These are phyloP conservation scores for Alligator mississippiensis DNA, from an alignment of 2,113 vertebrate genomes.

Conservation along the genomic window DNA sequence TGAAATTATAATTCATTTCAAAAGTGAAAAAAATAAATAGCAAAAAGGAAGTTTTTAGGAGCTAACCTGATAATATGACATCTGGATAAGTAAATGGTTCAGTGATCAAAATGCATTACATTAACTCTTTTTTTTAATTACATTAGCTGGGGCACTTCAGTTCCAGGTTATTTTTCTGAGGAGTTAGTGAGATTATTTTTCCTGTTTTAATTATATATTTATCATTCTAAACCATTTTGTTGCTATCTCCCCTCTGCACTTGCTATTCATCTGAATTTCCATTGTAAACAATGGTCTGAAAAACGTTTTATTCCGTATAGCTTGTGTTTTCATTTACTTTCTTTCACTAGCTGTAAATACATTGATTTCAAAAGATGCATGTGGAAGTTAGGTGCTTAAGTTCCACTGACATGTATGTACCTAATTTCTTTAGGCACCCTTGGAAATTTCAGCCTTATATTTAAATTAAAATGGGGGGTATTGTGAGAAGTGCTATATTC, in stretches of 20 bases:
- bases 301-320: neutral
- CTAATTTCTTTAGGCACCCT: accelerated
- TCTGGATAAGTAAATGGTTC: neutral
- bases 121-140: neutral
- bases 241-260: neutral
- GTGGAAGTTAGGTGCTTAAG: accelerated
- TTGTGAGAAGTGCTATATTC: neutral
- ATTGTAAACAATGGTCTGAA: neutral
- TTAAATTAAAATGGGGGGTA: neutral
- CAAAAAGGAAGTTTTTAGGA: neutral
- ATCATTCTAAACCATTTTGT: neutral
- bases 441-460: neutral
- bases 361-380: accelerated
- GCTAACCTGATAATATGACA: neutral
- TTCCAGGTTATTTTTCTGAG: neutral
- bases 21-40: neutral
- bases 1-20: neutral
- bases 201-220: neutral
- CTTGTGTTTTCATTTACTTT: accelerated
- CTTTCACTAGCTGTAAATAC: accelerated
- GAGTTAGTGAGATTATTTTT: neutral
- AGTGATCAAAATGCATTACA: neutral
- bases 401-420: neutral
- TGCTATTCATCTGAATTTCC: neutral
- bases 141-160: neutral